Base-by-base conservation (phyloP, 2,888 invertebrate species). In the Chirona hameri region DNA sequence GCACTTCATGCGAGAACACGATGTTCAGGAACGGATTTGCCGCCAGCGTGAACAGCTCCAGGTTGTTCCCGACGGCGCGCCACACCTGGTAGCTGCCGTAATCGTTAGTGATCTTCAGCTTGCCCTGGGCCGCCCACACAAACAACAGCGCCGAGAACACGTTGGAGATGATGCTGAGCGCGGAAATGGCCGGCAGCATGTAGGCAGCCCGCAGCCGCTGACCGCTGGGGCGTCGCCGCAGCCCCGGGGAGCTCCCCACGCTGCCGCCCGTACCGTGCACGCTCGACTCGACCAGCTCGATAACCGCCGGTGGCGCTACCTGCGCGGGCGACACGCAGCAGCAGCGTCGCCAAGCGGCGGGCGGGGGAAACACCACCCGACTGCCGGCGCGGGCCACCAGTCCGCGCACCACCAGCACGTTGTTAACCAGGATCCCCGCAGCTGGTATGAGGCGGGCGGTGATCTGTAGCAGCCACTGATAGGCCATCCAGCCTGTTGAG, bases 401-500 rank as follows among this genome's bases (percentile, higher is more conserved):
- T 0, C 31, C 31, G 72, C 29, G 29, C 31, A 27, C 72, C 31
- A 31, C 72, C 72, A 72, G 72, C 31, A 72, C 31, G 31, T 31
- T 72, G 72, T 72, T 72, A 18, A 72, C 15, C 18, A 72, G 31
- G 72, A 72, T 72, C 15, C 27, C n/a, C 15, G 31, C 31, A 14
- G 72, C 29, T 15, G 72, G 72, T 15, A 72, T 31, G 0, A 72
- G 31, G 31, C 72, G 72, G 31, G 29, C 72, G 31, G 7, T 5
- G 27, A n/a, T 31, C 72, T 72, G 72, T 5, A 72, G 72, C 31
- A 72, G 15, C 72, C 72, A 72, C 72, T 72, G 72, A 29, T 72
- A 72, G 1, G 18, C 29, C 18, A 72, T 14, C 72, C 72, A 72
- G 31, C 31, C 72, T 7, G 29, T 72, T 1, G 72, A 15, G 31